Conservation (phyloP, 2,888 invertebrate genomes). For the Leptinotarsa juncta region DNA sequence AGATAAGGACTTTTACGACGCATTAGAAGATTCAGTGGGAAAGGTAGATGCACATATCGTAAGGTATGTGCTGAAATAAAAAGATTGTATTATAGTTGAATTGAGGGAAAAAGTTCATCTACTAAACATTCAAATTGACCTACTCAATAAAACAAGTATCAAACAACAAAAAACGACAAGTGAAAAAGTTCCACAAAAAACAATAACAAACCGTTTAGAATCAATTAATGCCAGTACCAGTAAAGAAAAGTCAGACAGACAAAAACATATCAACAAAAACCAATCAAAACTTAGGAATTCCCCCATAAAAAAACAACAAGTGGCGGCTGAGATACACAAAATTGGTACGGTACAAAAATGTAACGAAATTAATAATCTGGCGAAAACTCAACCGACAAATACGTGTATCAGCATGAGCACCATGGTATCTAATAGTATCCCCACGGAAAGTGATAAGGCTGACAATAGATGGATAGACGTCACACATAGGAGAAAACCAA, state of each 20-base stretch:
- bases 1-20: background rate
- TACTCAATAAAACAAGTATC: constrained; percentile 1
- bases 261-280: background rate
- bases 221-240: background rate
- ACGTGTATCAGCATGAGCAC: background rate
- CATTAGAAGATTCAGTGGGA: background rate
- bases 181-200: background rate
- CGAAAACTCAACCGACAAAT: constrained; percentile 1
- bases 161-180: background rate
- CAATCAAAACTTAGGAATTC: background rate
- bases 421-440: constrained; percentile 2
- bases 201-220: background rate
- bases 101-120: background rate
- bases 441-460: background rate
- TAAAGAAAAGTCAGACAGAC: constrained; percentile 1
- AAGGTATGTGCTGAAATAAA: background rate
- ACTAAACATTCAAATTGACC: background rate
- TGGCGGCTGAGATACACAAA: constrained; percentile 9
- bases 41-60: constrained; percentile 4
- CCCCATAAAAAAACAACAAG: background rate
- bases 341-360: background rate
- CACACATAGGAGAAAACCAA: background rate
- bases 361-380: constrained; percentile 3
- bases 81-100: background rate
- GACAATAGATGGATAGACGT: constrained; percentile 1